phyloP scores from a whole-genome alignment of 2,888 invertebrate genomes.

The Microctonus brassicae region DNA sequence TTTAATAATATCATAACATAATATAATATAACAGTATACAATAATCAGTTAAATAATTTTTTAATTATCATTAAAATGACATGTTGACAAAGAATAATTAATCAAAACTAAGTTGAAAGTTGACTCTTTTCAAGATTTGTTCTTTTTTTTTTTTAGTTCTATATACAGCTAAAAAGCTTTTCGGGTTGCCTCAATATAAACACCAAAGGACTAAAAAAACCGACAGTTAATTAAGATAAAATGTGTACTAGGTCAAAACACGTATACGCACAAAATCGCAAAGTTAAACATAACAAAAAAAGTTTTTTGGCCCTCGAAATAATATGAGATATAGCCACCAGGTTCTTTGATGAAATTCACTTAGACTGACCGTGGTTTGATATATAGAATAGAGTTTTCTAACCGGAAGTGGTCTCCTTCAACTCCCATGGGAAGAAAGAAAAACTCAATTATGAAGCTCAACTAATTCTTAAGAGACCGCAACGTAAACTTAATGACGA shows the following conservation, averaged over 20 bases:
- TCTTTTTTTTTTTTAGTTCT: background rate
- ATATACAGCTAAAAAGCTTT: background rate
- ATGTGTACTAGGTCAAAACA: background rate
- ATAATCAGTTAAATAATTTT: background rate
- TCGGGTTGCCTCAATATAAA: background rate
- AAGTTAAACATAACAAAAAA: background rate
- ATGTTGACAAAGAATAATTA: background rate
- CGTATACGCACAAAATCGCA: background rate
- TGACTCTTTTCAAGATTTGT: background rate
- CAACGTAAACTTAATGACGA: background rate
- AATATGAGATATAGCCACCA: background rate
- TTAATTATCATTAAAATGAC: background rate
- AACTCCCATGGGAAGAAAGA: background rate
- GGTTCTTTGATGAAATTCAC: constrained; percentile 5
- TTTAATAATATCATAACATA: no score
- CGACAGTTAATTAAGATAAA: background rate
- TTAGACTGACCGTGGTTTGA: background rate
- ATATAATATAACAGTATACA: no score
- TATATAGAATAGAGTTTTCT: background rate
- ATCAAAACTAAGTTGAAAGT: background rate
- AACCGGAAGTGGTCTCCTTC: background rate
- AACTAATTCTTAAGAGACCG: background rate
- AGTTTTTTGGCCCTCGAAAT: background rate
- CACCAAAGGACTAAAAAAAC: background rate
- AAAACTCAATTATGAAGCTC: background rate